A percentile compares a stretch with the other conserved stretches of the same genome.
Evolutionary conservation across 1,140 invertebrate genomes (phyloP).

Genomic region (Tyrophagus putrescentiae): DNA sequence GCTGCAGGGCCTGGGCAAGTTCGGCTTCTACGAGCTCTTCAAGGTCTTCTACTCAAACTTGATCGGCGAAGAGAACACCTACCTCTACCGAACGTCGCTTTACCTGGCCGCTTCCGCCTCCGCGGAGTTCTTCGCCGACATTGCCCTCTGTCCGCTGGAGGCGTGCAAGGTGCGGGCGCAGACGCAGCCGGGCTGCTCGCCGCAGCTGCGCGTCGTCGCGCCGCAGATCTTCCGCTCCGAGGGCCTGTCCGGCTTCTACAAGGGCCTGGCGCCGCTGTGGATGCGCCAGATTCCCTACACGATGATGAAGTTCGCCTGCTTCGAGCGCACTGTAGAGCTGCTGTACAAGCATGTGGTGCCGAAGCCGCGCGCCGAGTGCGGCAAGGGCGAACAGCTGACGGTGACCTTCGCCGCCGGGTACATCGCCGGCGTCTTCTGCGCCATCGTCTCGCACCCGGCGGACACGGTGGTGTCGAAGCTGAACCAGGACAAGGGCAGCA

Average conservation of each 20-base stretch:
- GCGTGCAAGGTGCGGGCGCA: slow-evolving; percentile 95
- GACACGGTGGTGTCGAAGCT: slow-evolving; percentile 99
- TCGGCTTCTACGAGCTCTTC: slow-evolving; percentile 75
- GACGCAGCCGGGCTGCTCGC: slow-evolving; percentile 83
- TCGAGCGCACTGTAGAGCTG: slow-evolving; percentile 91
- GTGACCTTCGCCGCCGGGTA: slow-evolving; percentile 96
- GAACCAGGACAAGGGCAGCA: slow-evolving; percentile 77
- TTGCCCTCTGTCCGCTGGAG: slow-evolving; percentile 92
- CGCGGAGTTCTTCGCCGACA: slow-evolving; percentile 98
- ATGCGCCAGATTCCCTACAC: slow-evolving; percentile 98
- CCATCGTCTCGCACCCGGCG: slow-evolving; percentile 95
- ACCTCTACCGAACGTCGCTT: slow-evolving; percentile 76
- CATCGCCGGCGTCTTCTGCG: slow-evolving; percentile 98
- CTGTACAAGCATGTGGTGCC: slow-evolving; percentile 80
- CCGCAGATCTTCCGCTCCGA: slow-evolving; percentile 43
- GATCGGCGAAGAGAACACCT: slow-evolving; percentile 83
- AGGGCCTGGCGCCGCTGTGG: slow-evolving; percentile 91
- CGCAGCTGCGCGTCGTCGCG: slow-evolving; percentile 67
- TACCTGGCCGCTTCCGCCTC: slow-evolving; percentile 90
- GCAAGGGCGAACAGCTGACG: slow-evolving; percentile 82
- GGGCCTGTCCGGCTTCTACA: slow-evolving; percentile 64
- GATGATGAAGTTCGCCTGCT: slow-evolving; percentile 99
- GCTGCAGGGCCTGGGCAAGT: slow-evolving; percentile 61
- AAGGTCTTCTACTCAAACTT: slow-evolving; percentile 68
- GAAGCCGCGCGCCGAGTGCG: slow-evolving; percentile 81